phyloP scores from a whole-genome alignment of 2,113 vertebrate genomes.

The Xenopus laevis region DNA sequence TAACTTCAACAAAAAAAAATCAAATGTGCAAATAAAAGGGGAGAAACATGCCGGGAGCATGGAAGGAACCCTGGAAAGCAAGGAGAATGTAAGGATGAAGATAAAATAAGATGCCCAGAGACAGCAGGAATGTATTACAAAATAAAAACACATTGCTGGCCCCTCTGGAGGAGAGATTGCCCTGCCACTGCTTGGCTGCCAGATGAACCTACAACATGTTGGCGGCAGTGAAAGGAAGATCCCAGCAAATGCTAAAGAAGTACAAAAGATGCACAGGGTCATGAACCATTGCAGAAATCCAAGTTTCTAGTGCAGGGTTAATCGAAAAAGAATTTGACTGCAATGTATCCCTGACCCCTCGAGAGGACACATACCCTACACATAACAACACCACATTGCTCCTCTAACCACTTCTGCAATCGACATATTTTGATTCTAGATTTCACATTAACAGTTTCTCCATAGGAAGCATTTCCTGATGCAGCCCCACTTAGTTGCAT shows the following conservation, averaged over 20 bases:
- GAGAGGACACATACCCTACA: too few relatives aligned
- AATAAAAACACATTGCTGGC: background rate
- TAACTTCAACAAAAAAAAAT: slow-evolving; percentile 57
- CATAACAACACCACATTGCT: too few relatives aligned
- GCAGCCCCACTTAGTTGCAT: too few relatives aligned
- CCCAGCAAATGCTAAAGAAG: background rate
- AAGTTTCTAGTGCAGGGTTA: background rate
- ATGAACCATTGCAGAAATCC: background rate
- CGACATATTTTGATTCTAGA: too few relatives aligned
- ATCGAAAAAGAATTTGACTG: background rate
- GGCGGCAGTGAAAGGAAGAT: background rate
- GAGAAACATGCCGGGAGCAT: slow-evolving; percentile 63
- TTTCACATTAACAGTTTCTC: too few relatives aligned
- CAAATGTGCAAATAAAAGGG: slow-evolving; percentile 24
- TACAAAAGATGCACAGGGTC: background rate
- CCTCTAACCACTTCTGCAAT: too few relatives aligned
- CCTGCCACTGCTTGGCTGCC: background rate
- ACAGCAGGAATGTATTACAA: slow-evolving; percentile 24
- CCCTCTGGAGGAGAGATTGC: background rate
- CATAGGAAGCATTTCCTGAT: too few relatives aligned
- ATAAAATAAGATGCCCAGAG: too few relatives aligned
- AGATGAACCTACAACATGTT: background rate
- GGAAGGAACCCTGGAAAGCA: slow-evolving; percentile 56
- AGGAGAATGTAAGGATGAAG: slow-evolving; percentile 61
- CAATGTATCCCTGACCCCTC: slow-evolving; percentile 11